Evolutionary conservation across 2,113 vertebrate species (phyloP).

Genomic region (Macroglossus sobrinus): DNA sequence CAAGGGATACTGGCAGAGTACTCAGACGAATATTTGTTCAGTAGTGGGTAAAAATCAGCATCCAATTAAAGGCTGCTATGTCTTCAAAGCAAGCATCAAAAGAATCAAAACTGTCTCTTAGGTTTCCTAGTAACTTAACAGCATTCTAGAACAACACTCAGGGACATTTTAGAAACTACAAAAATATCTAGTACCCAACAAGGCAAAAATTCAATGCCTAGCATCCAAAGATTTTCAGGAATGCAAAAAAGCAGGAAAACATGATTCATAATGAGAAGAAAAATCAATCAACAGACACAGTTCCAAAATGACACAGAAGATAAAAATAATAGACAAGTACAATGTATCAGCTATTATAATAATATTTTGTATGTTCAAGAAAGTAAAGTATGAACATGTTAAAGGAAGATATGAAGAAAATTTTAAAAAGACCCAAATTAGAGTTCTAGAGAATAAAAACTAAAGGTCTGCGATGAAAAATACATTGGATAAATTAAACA

Average conservation of each 20-base stretch:
- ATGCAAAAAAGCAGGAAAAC: neutral
- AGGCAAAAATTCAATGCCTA: neutral
- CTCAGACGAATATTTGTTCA: neutral
- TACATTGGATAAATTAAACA: neutral
- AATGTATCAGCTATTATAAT: neutral
- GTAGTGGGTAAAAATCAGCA: neutral
- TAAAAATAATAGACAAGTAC: neutral
- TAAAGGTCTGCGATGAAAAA: neutral
- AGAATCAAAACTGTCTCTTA: neutral
- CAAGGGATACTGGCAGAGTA: neutral
- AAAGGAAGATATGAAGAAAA: neutral
- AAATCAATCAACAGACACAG: neutral
- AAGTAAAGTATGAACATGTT: neutral
- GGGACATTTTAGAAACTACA: constrained; percentile 2
- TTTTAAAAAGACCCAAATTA: neutral
- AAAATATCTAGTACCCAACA: neutral
- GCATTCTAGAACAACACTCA: neutral
- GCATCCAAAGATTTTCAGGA: neutral
- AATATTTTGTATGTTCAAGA: neutral
- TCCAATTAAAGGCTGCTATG: neutral
- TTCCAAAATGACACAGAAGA: neutral
- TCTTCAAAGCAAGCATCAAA: neutral
- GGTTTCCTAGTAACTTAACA: neutral
- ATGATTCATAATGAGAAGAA: neutral
- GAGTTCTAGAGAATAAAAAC: neutral